Conservation (phyloP, 2,113 vertebrate genomes). For the Cyphomyrus plagiostoma region DNA sequence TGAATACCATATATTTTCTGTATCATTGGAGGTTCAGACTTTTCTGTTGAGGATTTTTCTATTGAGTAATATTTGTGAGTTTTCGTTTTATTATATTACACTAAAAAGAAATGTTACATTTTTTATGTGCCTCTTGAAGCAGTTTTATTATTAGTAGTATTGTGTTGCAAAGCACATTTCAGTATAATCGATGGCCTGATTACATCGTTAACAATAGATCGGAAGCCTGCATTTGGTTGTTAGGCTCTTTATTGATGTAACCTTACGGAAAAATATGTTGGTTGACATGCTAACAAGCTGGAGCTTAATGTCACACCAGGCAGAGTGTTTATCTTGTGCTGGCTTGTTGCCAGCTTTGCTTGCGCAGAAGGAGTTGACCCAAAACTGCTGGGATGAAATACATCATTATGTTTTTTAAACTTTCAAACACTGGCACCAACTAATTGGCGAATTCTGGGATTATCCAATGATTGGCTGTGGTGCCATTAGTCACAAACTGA, state of each 20-base stretch:
- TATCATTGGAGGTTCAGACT: neutral
- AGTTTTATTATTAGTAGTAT: neutral
- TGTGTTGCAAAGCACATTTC: neutral
- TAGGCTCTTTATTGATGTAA: neutral
- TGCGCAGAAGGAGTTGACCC: neutral
- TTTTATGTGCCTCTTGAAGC: neutral
- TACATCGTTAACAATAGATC: neutral
- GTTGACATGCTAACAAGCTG: neutral
- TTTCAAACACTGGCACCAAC: neutral
- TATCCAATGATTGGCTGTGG: neutral
- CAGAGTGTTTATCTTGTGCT: neutral
- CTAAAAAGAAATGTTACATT: neutral
- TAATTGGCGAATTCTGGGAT: neutral
- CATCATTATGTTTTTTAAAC: neutral
- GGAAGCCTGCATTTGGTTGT: neutral
- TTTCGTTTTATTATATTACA: neutral
- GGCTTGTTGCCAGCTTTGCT: neutral
- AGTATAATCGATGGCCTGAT: constrained; percentile 2
- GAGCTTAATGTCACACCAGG: neutral
- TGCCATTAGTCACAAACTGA: neutral
- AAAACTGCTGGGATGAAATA: neutral
- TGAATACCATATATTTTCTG: neutral
- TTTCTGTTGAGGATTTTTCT: neutral
- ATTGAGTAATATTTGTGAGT: neutral
- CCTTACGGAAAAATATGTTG: neutral